phyloP scores from a whole-genome alignment of 2,113 vertebrate genomes.

The Cryptotis parvus region DNA sequence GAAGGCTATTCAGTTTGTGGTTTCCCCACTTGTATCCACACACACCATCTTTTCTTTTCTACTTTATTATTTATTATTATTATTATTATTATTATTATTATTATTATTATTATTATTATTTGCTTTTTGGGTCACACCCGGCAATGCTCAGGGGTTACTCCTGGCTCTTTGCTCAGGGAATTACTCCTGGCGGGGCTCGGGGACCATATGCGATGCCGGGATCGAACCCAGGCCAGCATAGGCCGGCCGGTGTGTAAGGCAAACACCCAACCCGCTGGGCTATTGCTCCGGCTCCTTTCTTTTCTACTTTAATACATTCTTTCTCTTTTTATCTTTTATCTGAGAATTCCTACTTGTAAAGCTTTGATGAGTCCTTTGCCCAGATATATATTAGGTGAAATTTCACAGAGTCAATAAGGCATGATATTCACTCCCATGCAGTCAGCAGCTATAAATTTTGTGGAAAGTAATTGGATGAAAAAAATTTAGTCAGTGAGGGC shows the following conservation, averaged over 20 bases:
- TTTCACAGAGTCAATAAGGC: neutral
- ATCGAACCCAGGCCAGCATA: too few species aligned
- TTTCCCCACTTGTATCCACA: neutral
- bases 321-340: neutral
- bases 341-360: neutral
- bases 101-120: too few species aligned
- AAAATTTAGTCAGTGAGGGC: too few species aligned
- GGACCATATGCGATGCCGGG: too few species aligned
- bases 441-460: neutral
- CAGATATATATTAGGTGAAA: neutral
- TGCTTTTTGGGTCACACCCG: too few species aligned
- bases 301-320: neutral
- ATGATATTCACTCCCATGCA: neutral
- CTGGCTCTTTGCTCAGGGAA: too few species aligned
- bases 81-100: too few species aligned
- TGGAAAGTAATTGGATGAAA: neutral
- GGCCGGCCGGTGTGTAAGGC: too few species aligned
- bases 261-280: too few species aligned
- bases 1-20: accelerated
- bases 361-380: neutral
- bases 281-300: neutral
- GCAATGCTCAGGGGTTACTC: too few species aligned
- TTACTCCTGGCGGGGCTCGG: too few species aligned
- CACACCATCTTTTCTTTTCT: neutral
- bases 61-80: too few species aligned